These are phyloP conservation scores for Bufo bufo DNA, from an alignment of 2,113 vertebrate species.

Conservation along the genomic window DNA sequence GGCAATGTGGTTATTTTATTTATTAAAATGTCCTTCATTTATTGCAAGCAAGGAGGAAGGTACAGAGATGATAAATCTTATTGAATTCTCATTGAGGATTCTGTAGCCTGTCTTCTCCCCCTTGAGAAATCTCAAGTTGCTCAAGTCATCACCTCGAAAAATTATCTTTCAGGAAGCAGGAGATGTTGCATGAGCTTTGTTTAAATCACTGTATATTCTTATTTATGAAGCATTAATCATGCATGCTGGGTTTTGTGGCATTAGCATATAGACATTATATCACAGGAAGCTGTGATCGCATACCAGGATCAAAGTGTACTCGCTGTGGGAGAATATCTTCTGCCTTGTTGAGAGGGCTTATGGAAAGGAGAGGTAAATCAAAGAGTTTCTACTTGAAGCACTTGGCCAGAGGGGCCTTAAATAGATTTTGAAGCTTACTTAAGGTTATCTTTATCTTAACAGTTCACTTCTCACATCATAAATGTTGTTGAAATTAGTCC, in stretches of 20 bases:
- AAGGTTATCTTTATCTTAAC: not conserved
- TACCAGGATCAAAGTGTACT: constrained; percentile 39
- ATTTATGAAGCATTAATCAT: constrained; percentile 48
- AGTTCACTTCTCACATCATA: not conserved
- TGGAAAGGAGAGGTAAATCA: not conserved
- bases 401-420: constrained; percentile 1
- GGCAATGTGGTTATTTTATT: not conserved
- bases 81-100: constrained; percentile 36
- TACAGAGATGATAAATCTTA: constrained; percentile 36
- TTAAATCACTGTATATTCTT: constrained; percentile 38
- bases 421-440: not conserved
- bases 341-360: not conserved
- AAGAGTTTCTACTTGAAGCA: not conserved
- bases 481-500: not conserved
- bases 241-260: constrained; percentile 27
- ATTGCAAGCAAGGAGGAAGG: constrained; percentile 13
- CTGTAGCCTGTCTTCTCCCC: not conserved
- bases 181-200: not conserved
- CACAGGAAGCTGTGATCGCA: not conserved
- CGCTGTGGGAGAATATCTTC: not conserved
- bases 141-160: constrained; percentile 33
- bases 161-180: constrained; percentile 46
- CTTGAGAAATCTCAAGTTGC: constrained; percentile 47
- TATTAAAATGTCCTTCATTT: constrained; percentile 40
- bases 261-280: constrained; percentile 30